phyloP scores from a whole-genome alignment of 2,113 vertebrate genomes.

The Haemorhous mexicanus region DNA sequence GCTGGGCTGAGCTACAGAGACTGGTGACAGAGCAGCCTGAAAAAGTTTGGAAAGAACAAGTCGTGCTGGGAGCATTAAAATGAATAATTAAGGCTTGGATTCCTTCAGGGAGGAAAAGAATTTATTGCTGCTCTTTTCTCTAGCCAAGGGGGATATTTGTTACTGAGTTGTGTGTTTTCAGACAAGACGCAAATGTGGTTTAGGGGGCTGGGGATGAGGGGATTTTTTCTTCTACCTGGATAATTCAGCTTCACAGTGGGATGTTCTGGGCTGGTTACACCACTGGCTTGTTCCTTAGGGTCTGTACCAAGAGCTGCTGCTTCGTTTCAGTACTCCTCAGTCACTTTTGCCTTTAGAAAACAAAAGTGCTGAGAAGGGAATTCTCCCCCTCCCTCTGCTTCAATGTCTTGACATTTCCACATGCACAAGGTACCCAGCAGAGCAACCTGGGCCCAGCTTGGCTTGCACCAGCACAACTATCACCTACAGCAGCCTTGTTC shows the following conservation, averaged over 20 bases:
- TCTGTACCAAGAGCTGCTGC: neutral
- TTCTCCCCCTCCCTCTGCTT: neutral
- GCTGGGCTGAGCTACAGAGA: neutral
- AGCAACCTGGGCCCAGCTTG: neutral
- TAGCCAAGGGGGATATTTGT: conserved; percentile 53
- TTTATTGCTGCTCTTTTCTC: conserved; percentile 59
- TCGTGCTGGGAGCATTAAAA: conserved; percentile 57
- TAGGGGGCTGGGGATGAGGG: neutral
- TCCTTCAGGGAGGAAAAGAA: conserved; percentile 57
- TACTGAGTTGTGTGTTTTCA: conserved; percentile 33
- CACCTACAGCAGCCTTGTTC: neutral
- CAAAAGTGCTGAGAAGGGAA: neutral
- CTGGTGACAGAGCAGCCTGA: neutral
- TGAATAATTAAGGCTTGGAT: conserved; percentile 62
- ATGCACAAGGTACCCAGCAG: neutral
- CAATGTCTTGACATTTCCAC: neutral
- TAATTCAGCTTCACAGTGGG: neutral
- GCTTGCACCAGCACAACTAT: neutral
- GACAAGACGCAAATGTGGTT: neutral
- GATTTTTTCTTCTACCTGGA: conserved; percentile 11
- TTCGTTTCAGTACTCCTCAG: neutral
- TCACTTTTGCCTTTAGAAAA: neutral
- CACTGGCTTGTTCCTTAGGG: neutral
- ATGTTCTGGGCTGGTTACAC: neutral
- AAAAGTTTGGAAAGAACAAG: conserved; percentile 50